Percentiles rank a stretch among this genome's conserved stretches.
Conservation (phyloP, 2,113 vertebrate species). For the Pholis gunnellus region DNA sequence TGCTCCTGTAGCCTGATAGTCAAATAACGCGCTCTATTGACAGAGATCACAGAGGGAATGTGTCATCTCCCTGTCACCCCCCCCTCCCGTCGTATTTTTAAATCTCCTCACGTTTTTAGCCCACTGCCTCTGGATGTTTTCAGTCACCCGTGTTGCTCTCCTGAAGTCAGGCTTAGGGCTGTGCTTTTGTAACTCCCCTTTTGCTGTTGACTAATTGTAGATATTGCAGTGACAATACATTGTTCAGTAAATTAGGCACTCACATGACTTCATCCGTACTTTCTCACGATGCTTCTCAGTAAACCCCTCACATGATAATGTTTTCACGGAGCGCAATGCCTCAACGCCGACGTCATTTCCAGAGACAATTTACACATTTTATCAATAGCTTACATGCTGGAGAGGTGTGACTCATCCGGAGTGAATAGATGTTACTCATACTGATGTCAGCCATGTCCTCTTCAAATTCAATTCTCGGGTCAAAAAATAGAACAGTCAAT, state of each 20-base stretch:
- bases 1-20: slow-evolving; percentile 39
- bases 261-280: slow-evolving; percentile 46
- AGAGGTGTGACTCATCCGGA: slow-evolving; percentile 75
- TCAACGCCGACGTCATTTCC: slow-evolving; percentile 23
- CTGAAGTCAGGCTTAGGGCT: slow-evolving; percentile 11
- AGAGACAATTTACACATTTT: slow-evolving; percentile 31
- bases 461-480: slow-evolving; percentile 55
- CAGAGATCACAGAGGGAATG: slow-evolving; percentile 63
- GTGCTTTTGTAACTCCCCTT: neutral
- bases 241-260: slow-evolving; percentile 22
- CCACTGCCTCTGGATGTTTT: slow-evolving; percentile 47
- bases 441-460: slow-evolving; percentile 71
- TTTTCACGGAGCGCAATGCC: slow-evolving; percentile 38
- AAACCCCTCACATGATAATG: slow-evolving; percentile 20
- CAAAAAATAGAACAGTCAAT: slow-evolving; percentile 65
- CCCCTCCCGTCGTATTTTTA: slow-evolving; percentile 46
- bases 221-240: neutral
- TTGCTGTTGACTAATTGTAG: neutral
- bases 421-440: slow-evolving; percentile 74
- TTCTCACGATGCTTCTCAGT: slow-evolving; percentile 34
- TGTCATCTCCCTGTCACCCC: slow-evolving; percentile 58
- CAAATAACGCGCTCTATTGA: slow-evolving; percentile 66
- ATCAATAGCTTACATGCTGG: slow-evolving; percentile 50
- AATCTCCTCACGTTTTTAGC: slow-evolving; percentile 57
- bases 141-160: slow-evolving; percentile 9